Conservation (phyloP, 23 tunicate genomes). For the Phallusia fumigata region DNA sequence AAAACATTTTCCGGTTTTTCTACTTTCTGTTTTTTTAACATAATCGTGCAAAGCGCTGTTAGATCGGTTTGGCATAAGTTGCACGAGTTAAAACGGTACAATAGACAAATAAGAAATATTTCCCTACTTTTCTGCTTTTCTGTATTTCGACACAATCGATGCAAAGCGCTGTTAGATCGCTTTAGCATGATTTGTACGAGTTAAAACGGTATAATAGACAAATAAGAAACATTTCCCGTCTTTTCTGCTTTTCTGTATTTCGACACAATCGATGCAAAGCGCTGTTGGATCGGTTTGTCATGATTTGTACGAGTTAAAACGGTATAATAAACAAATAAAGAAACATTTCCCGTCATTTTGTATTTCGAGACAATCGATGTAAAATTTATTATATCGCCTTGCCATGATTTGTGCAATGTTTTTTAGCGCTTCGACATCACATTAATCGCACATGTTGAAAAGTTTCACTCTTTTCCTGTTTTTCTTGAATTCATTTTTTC, state of each 20-base stretch:
- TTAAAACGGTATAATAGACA: not conserved
- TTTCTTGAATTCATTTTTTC: too few species aligned
- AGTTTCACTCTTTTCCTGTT: too few species aligned
- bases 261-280: not conserved
- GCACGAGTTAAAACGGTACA: not conserved
- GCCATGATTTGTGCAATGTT: too few species aligned
- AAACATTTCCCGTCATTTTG: not conserved
- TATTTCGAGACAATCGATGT: not conserved
- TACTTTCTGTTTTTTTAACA: not conserved
- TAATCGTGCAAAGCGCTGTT: not conserved
- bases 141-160: too few species aligned
- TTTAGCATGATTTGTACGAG: not conserved
- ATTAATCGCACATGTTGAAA: too few species aligned
- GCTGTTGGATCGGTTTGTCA: not conserved
- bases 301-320: not conserved
- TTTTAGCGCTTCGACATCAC: too few species aligned
- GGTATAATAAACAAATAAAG: not conserved
- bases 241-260: not conserved
- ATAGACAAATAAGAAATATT: not conserved
- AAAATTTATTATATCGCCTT: not conserved
- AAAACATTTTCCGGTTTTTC: not conserved
- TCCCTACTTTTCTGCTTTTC: not conserved
- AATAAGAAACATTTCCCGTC: not conserved
- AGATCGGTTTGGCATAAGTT: not conserved
- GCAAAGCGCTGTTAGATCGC: not conserved